Base-by-base conservation (phyloP, 2,888 invertebrate genomes). In the Entomobrya multifasciata region DNA sequence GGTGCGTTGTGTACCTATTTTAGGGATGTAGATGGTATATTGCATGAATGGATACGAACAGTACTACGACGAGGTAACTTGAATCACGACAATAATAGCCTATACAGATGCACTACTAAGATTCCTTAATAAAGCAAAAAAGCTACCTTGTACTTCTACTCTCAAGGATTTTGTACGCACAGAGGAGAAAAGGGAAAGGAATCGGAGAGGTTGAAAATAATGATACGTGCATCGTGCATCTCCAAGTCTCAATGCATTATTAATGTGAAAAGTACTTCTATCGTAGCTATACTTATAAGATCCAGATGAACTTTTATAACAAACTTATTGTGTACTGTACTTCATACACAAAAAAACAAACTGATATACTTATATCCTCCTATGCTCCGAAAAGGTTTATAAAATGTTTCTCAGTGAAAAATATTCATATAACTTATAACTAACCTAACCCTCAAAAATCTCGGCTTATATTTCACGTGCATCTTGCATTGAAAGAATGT, bases 241-340 rank as follows among this genome's bases (percentile, higher is more conserved):
- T n/a, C n/a, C 74, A 60, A 82, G 74, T 62, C 82, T n/a, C 36
- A n/a, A 49, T 82, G 47, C 82, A 82, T 82, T 74, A 82, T 82
- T 82, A 74, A 82, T 82, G 74, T 74, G 52, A 52, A 74, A 74
- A 52, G 70, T 17, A 74, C 52, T 49, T 74, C n/a, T n/a, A n/a
- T n/a, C n/a, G n/a, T n/a, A n/a, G n/a, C n/a, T n/a, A n/a, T n/a
- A n/a, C n/a, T n/a, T n/a, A n/a, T n/a, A n/a, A n/a, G n/a, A n/a
- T n/a, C n/a, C n/a, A n/a, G n/a, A n/a, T n/a, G n/a, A n/a, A n/a
- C n/a, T n/a, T n/a, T n/a, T n/a, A n/a, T n/a, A n/a, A n/a, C n/a
- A n/a, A n/a, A n/a, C n/a, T n/a, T 67, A 20, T 41, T 36, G 8
- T 65, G 36, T 36, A 25, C 36, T 62, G 10, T 62, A 4, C 8